Conservation (phyloP, 2,113 vertebrate genomes). For the Orcinus orca region DNA sequence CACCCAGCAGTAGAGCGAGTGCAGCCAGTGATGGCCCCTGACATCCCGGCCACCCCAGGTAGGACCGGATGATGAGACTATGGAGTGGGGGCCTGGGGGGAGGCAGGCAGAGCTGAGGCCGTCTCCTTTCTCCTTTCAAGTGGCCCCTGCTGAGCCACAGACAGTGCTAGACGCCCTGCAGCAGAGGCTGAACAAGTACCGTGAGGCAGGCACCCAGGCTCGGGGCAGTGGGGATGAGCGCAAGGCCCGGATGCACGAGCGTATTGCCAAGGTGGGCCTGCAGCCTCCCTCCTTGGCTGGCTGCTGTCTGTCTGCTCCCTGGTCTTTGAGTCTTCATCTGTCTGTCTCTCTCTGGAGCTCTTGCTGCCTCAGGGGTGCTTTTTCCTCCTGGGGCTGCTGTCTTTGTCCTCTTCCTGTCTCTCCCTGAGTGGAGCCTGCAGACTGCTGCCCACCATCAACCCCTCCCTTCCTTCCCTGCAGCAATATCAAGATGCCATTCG, state of each 20-base stretch:
- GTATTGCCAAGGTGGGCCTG: conserved; percentile 91
- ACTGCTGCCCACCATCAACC: background rate
- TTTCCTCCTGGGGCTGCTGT: background rate
- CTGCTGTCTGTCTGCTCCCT: background rate
- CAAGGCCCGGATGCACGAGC: conserved; percentile 96
- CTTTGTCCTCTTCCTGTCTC: background rate
- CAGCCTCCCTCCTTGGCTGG: background rate
- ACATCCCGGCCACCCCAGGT: conserved; percentile 52
- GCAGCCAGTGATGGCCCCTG: conserved; percentile 52
- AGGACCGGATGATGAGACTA: background rate
- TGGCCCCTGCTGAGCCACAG: conserved; percentile 82
- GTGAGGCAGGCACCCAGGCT: conserved; percentile 90
- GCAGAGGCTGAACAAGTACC: conserved; percentile 92
- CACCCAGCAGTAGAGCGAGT: conserved; percentile 54
- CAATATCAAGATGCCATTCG: conserved; percentile 97
- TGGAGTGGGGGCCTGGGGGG: background rate
- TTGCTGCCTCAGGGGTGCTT: background rate
- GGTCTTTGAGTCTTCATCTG: background rate
- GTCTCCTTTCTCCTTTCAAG: conserved; percentile 36
- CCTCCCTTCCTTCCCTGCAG: conserved; percentile 76
- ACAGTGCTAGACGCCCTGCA: conserved; percentile 92
- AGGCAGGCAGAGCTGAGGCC: background rate
- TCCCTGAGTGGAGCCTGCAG: background rate
- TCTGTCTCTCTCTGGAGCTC: background rate
- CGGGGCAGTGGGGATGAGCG: conserved; percentile 90